These are phyloP conservation scores for Plectrocnemia conspersa DNA, from an alignment of 1,140 invertebrate species.

Conservation along the genomic window DNA sequence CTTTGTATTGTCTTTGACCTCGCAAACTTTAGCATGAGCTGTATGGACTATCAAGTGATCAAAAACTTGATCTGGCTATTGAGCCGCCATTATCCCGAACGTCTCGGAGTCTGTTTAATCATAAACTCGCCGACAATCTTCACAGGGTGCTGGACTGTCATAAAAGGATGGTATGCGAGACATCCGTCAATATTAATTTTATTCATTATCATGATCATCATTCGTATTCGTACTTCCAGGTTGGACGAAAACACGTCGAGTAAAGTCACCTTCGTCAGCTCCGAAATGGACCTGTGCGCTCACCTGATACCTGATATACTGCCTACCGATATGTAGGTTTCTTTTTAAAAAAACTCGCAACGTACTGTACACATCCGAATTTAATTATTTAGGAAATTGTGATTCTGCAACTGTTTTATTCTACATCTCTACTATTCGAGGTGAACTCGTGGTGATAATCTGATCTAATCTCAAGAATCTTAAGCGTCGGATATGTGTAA, in stretches of 20 bases:
- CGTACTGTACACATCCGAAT: conserved; percentile 31
- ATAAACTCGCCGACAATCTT: conserved; percentile 67
- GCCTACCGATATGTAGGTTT: conserved; percentile 59
- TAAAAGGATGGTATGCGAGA: conserved; percentile 62
- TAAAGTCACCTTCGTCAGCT: conserved; percentile 66
- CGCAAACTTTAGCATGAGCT: conserved; percentile 63
- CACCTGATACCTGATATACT: conserved; percentile 72
- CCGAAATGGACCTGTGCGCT: conserved; percentile 63
- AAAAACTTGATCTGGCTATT: conserved; percentile 73
- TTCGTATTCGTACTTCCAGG: conserved; percentile 45
- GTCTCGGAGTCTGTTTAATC: conserved; percentile 68
- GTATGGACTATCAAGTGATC: conserved; percentile 72
- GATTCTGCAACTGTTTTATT: too few species aligned
- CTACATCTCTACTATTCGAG: too few species aligned
- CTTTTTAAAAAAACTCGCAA: conserved; percentile 29
- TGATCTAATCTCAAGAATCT: too few species aligned
- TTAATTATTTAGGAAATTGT: conserved; percentile 2
- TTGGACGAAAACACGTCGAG: conserved; percentile 69
- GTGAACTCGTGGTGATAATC: too few species aligned
- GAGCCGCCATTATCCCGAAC: conserved; percentile 68
- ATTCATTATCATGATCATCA: background rate
- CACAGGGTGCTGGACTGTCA: conserved; percentile 68
- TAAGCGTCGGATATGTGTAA: too few species aligned
- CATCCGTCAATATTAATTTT: conserved; percentile 4
- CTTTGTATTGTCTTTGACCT: conserved; percentile 73